Evolutionary conservation across 2,797 vertebrate species (phyloP), one percentile per base, ranked within the genome.

Genomic region (Benthosema pterotum): DNA sequence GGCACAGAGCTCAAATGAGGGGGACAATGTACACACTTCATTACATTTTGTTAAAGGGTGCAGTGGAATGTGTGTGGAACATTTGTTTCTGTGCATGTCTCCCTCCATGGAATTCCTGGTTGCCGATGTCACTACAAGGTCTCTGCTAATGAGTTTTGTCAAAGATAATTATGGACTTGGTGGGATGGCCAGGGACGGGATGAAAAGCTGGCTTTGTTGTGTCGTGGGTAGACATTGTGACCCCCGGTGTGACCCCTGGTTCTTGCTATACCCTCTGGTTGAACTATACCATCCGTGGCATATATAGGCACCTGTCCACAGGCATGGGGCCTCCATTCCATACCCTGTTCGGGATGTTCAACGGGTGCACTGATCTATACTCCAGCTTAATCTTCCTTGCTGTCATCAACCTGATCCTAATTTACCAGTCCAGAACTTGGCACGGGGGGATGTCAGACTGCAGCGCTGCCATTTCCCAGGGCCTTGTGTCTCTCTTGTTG

Each of bases 91-190:
- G 89, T 91, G 88, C 91, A 91, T 94, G 93, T 93, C 90, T 89
- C 82, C 81, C 80, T 89, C 87, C 83, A 78, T 88, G 91, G 91
- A 91, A 94, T 93, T 93, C 91, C 88, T 89, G 88, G 90, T 93
- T 83, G 89, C 82, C 80, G 79, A 93, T 93, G 92, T 93, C 87
- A 85, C 85, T 91, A 93, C 92, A 90, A 91, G 89, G 91, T 88
- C 91, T 87, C 71, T 64, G 80, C 93, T 96, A 96, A 96, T 96
- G 95, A 95, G 94, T 92, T 93, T 93, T 94, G 91, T 93, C 92
- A 92, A 89, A 93, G 92, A 94, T 93, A 96, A 95, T 96, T 94
- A 94, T 69, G 84, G 91, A 83, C 87, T 89, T 80, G 69, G 86
- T 79, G 86, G 82, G 84, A 89, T 80, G 83, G 86, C 88, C 77